These are phyloP conservation scores for Tokudaia muenninki DNA, from an alignment of 2,797 vertebrate genomes.

Conservation along the genomic window DNA sequence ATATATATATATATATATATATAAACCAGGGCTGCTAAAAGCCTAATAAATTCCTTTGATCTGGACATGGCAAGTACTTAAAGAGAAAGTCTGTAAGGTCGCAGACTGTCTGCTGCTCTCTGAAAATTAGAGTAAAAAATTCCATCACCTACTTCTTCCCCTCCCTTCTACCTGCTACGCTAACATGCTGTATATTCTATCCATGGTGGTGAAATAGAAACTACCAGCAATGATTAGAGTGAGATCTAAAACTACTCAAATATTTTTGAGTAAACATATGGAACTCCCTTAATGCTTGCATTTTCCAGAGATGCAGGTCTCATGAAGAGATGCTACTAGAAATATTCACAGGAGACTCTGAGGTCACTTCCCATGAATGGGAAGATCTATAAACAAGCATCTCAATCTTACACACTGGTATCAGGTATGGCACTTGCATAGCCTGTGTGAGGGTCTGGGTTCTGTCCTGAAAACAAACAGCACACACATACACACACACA, in stretches of 20 bases:
- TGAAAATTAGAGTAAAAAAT: conserved; percentile 77
- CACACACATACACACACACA: background rate
- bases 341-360: background rate
- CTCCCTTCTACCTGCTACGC: background rate
- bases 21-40: conserved; percentile 72
- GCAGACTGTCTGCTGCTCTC: conserved; percentile 67
- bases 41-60: conserved; percentile 84
- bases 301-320: background rate
- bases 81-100: conserved; percentile 79
- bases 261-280: conserved; percentile 50
- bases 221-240: conserved; percentile 26
- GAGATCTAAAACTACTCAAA: conserved; percentile 18
- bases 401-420: background rate
- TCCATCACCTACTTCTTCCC: background rate
- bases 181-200: background rate
- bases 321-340: background rate
- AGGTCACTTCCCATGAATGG: background rate
- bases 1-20: too few relatives aligned
- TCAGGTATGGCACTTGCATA: background rate
- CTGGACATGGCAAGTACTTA: conserved; percentile 79
- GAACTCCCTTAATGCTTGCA: background rate
- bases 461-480: background rate
- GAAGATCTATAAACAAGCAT: background rate
- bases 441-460: accelerated
- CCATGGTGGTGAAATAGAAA: background rate